Conservation (phyloP, 2,888 invertebrate genomes). For the Phlogophora meticulosa region DNA sequence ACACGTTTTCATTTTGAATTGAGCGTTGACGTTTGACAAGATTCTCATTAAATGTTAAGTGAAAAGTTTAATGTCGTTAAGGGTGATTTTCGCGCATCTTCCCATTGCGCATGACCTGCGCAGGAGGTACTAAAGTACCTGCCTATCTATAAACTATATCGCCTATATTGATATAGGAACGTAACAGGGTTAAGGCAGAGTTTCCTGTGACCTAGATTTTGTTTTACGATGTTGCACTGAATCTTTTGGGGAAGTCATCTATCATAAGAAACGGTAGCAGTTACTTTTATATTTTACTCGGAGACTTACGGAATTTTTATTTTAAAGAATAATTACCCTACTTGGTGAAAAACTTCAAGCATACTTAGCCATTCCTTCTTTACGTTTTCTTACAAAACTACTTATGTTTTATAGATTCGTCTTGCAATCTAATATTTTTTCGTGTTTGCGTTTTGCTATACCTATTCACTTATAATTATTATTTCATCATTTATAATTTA, state of each 20-base stretch:
- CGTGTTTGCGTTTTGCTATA: neutral
- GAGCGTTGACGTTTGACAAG: constrained; percentile 64
- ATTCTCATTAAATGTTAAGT: constrained; percentile 72
- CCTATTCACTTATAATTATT: too few species aligned
- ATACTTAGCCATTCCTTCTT: too few species aligned
- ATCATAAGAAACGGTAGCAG: constrained; percentile 64
- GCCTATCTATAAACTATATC: constrained; percentile 67
- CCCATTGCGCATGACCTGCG: constrained; percentile 85
- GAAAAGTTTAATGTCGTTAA: constrained; percentile 72
- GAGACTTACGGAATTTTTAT: neutral
- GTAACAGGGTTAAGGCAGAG: constrained; percentile 74
- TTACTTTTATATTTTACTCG: constrained; percentile 31
- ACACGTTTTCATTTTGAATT: constrained; percentile 46
- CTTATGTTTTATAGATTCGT: neutral
- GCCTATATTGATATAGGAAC: constrained; percentile 66
- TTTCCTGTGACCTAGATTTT: constrained; percentile 84
- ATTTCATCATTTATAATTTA: too few species aligned
- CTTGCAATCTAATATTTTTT: neutral
- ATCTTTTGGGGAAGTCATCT: constrained; percentile 67
- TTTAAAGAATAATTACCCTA: neutral
- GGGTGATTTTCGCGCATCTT: constrained; percentile 70
- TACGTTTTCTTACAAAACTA: neutral
- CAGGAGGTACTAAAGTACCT: constrained; percentile 78
- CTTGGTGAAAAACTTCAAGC: neutral
- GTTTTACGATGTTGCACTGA: constrained; percentile 63